A percentile compares a stretch with the other conserved stretches of the same genome.
These are phyloP conservation scores for Ganaspis brasiliensis DNA, from an alignment of 2,888 invertebrate species.

Conservation along the genomic window DNA sequence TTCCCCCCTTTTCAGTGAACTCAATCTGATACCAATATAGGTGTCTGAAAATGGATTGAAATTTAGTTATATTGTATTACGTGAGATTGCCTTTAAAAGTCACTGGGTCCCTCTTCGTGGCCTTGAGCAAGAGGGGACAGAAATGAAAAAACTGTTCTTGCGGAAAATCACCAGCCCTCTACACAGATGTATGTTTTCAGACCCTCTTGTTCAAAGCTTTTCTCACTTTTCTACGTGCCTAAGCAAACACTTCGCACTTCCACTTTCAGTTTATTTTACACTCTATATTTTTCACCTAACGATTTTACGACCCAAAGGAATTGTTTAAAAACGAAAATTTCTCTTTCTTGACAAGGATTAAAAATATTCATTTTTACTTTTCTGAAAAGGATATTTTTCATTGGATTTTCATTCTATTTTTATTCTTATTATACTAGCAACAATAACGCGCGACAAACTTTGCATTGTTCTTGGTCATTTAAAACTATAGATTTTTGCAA, in stretches of 20 bases:
- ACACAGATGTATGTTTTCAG: constrained; percentile 15
- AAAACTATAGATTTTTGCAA: too few species aligned
- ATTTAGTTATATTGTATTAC: neutral
- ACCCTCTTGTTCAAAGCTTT: constrained; percentile 19
- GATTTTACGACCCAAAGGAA: constrained; percentile 5
- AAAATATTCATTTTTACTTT: neutral
- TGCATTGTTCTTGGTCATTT: too few species aligned
- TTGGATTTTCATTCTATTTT: too few species aligned
- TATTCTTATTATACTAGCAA: too few species aligned
- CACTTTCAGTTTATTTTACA: constrained; percentile 12
- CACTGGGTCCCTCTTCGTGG: neutral
- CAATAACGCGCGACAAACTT: too few species aligned
- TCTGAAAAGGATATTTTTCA: too few species aligned
- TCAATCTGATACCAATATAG: neutral
- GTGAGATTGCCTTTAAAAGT: constrained; percentile 13
- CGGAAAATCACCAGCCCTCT: constrained; percentile 29
- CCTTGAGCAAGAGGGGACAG: constrained; percentile 25
- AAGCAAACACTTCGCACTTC: constrained; percentile 29
- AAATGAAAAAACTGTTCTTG: constrained; percentile 32
- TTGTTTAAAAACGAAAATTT: neutral
- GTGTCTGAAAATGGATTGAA: neutral
- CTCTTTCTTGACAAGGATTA: neutral
- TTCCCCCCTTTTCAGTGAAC: neutral
- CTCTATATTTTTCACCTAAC: neutral
- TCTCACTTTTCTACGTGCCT: constrained; percentile 35